Evolutionary conservation across 2,797 vertebrate genomes (phyloP), one percentile per base, ranked within the genome.

Genomic region (Thamnophis elegans): DNA sequence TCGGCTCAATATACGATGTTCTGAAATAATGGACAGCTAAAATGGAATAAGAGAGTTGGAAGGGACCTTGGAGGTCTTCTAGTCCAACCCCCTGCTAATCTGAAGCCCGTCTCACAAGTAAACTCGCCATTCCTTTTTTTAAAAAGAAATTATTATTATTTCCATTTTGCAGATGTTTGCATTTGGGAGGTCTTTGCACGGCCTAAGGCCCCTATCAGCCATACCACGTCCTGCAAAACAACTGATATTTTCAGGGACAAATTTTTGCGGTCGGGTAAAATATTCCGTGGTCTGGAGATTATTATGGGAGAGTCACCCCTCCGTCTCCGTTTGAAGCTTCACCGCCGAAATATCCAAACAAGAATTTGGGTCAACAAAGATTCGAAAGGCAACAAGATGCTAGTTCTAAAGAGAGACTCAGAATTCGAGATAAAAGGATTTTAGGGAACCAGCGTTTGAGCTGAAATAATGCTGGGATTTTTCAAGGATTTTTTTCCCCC

Each of bases 321-420:
- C 86, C 32, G 0, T 90, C 92, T 58, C 2, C 11, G 0, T 14
- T 42, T 82, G 89, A 65, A 4, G 11, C 42, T 88, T 91, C 89
- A 88, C 16, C 47, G 85, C 32, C 59, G 85, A 88, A 88, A 88
- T 90, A 91, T 82, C 65, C 28, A 42, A 88, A 36, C 55, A 1
- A 56, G 1, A 55, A 14, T 54, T 91, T n/a, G n/a, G 53, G 42
- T 88, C 90, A 88, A 91, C 55, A 82, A 18, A 6, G 89, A 82
- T 91, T 93, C 60, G 82, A 78, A 93, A 90, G 60, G 65, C 62
- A 90, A 88, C 88, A 53, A 93, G 88, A 90, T 88, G 78, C 62
- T 78, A 87, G 90, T 62, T 62, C 60, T 62, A 28, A 62, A 62
- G 60, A 10, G 26, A 28, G 60, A 12, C 25, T 59, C 11, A 26